Evolutionary conservation across 2,797 vertebrate species (phyloP), one percentile per base, ranked within the genome.

Genomic region (Lophius americanus): DNA sequence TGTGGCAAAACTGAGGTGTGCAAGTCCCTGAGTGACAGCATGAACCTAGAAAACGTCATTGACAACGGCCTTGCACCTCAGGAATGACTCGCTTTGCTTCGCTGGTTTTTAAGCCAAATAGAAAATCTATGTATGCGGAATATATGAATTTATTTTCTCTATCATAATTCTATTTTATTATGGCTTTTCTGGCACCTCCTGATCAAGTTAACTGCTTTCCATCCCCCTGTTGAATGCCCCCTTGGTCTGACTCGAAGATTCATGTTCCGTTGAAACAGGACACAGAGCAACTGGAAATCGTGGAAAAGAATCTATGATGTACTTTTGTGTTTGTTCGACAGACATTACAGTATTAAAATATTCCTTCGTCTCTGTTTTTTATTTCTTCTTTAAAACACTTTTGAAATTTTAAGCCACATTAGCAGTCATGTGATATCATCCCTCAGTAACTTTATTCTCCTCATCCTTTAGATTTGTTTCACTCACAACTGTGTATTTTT

Each of bases 131-230:
- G 73, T 90, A 74, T 74, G 85, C 65, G 75, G 69, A 85, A 84
- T 79, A 87, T 88, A 84, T 82, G 47, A 66, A 81, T 82, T 86
- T 91, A 91, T 93, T 91, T 92, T 88, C 81, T 85, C 83, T 86
- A 85, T 85, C 47, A 85, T 88, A 84, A 84, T 88, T 89, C 83
- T 92, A 89, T 91, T 92, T 93, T 92, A 90, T 83, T 91, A 91
- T 85, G 68, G 71, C 86, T 85, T 75, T 76, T 82, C 65, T 87
- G 77, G 84, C 81, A 78, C 78, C 23, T 23, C 23, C 23, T 23
- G 23, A 23, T 23, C 23, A 23, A 23, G 23, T 23, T 23, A 23
- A 23, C 23, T 23, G 23, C 23, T 23, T 23, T 23, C 23, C 23
- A 23, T 69, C 78, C 69, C 41, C 79, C 48, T 64, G 41, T 69